Evolutionary conservation across 2,797 vertebrate genomes (phyloP), one percentile per base, ranked within the genome.

Genomic region (Acomys russatus): DNA sequence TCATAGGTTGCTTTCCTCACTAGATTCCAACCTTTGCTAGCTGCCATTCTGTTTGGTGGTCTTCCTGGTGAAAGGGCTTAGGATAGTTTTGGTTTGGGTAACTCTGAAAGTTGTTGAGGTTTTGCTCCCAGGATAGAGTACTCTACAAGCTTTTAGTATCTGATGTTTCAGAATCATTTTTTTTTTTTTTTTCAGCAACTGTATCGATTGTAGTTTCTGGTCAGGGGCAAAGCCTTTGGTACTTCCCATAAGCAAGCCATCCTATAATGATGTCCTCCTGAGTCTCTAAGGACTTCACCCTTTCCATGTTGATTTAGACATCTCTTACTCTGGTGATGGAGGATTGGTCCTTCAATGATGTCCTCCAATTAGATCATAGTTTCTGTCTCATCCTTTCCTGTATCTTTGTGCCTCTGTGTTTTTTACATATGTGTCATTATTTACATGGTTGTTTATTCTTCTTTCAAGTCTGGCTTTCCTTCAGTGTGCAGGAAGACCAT

Each of bases 381-480:
- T 71, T 63, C 61, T 49, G 17, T 73, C 12, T 91, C 49, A 88
- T 56, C 35, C n/a, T 12, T 85, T n/a, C 25, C 63, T 68, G 11
- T 51, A 33, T 51, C 59, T 64, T 44, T 66, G 25, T 66, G 25
- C 28, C 6, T 68, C 9, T 74, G 71, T 74, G 22, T 74, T n/a
- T 64, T 64, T 84, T 64, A 49, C 38, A 23, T 56, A 23, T 68
- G 0, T 85, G 9, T 79, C 79, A 77, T 96, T 83, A 80, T 90
- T 94, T 80, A 59, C 44, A 79, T 78, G 44, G 87, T 90, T 92
- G 10, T 80, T 92, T 93, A 20, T 82, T 71, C 30, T 77, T 90
- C 49, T 94, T 96, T 82, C 76, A 88, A 94, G 25, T 92, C 76
- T 87, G 1, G 78, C 88, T 97, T 89, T 92, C 25, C 80, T 92